A percentile compares a stretch with the other conserved stretches of the same genome.
These are phyloP conservation scores for Drosophila insularis DNA, from an alignment of 1,140 invertebrate genomes.

Conservation along the genomic window DNA sequence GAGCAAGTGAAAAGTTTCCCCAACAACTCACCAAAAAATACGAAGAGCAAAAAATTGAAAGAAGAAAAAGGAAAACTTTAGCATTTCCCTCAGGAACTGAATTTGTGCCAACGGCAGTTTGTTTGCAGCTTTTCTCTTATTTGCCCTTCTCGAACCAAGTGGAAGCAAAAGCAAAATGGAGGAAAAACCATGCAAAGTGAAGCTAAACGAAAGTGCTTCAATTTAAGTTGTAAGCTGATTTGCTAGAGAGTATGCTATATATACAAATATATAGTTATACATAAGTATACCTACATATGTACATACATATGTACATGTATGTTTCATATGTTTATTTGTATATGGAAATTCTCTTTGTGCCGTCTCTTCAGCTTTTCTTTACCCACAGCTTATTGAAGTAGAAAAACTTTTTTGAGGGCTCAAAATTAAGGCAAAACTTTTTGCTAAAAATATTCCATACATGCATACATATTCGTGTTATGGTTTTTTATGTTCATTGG, in stretches of 20 bases:
- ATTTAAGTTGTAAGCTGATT: conserved; percentile 81
- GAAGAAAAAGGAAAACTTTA: conserved; percentile 47
- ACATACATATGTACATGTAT: background rate
- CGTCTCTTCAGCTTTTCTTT: conserved; percentile 9
- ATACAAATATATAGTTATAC: conserved; percentile 22
- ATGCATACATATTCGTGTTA: conserved; percentile 3
- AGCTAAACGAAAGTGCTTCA: conserved; percentile 81
- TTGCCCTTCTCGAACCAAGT: conserved; percentile 58
- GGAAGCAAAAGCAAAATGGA: conserved; percentile 55
- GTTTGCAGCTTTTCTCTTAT: conserved; percentile 31
- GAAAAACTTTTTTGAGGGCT: conserved; percentile 73
- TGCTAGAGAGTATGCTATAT: conserved; percentile 54
- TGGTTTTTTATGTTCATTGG: conserved; percentile 16
- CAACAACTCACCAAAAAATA: conserved; percentile 17
- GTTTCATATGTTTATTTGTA: conserved; percentile 31
- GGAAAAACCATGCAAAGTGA: conserved; percentile 69
- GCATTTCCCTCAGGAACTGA: conserved; percentile 73
- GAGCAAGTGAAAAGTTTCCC: conserved; percentile 72
- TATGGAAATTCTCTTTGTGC: conserved; percentile 26
- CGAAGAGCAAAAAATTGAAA: background rate
- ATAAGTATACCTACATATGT: conserved; percentile 22
- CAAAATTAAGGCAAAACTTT: conserved; percentile 72
- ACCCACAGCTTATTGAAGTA: conserved; percentile 60
- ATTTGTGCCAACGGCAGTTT: conserved; percentile 74
- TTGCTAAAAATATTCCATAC: conserved; percentile 25